Evolutionary conservation across 2,797 vertebrate genomes (phyloP), one percentile per base, ranked within the genome.

Genomic region (Pitangus sulphuratus): DNA sequence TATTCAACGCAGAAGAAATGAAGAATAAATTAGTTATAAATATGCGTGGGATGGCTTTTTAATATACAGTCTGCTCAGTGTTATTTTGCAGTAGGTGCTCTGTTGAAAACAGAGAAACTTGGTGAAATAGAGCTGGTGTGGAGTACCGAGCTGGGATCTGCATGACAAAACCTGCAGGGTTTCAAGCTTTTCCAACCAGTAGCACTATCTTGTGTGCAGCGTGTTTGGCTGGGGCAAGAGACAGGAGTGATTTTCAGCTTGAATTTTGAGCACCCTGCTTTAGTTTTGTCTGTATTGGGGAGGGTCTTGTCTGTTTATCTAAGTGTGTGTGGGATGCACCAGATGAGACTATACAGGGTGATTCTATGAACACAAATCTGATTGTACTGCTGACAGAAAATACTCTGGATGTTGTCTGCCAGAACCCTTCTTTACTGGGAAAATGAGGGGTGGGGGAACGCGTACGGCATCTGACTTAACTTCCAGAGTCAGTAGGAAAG

Each of bases 21-120:
- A 97, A 97, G 97, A 97, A 96, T 90, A 97, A 95, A 97, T 97
- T 96, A 95, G 92, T 87, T 97, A 94, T 97, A 97, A 97, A 95
- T 97, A 94, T 95, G 94, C 11, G 94, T 96, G 89, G 78, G 91
- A 75, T 93, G 89, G 78, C 71, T 94, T 96, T 96, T 83, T 95
- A 96, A 96, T 97, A 96, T 90, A 94, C 91, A 94, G 85, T 90
- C 94, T 90, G 93, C 93, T 96, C 80, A 82, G 45, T 95, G 78
- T 94, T 97, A 93, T 96, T 97, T 95, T 94, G 74, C 84, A 93
- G 91, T 91, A 95, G 81, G 89, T 95, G 82, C 89, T 95, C 87
- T 94, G 95, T 37, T 91, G 68, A 95, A 95, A 95, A 90, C 3
- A 60, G 95, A 88, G 51, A 77, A 92, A 87, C 72, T 93, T 90